Conservation (phyloP, 2,888 invertebrate species). For the Ctenicera cuprea region DNA sequence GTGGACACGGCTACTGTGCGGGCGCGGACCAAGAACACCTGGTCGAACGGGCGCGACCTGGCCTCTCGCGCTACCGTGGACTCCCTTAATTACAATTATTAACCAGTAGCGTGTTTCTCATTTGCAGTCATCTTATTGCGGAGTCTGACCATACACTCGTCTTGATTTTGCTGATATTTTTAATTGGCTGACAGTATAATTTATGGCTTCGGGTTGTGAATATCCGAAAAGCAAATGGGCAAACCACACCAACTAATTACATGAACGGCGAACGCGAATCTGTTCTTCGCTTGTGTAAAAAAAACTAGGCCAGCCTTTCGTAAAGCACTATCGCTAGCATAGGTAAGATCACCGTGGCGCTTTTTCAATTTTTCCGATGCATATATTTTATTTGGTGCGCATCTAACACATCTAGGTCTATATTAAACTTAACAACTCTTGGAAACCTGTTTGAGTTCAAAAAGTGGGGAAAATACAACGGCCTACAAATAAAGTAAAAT, state of each 20-base stretch:
- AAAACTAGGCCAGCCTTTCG: slow-evolving; percentile 5
- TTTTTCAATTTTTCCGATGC: neutral
- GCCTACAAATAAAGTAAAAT: slow-evolving; percentile 63
- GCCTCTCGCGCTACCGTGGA: slow-evolving; percentile 61
- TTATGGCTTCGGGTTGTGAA: slow-evolving; percentile 45
- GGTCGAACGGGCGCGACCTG: slow-evolving; percentile 61
- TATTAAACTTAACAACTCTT: slow-evolving; percentile 59
- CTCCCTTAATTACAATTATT: slow-evolving; percentile 71
- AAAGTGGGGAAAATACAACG: slow-evolving; percentile 62
- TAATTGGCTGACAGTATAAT: slow-evolving; percentile 57
- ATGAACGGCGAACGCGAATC: neutral
- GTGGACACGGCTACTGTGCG: slow-evolving; percentile 68
- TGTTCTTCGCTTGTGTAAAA: neutral
- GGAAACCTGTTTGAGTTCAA: slow-evolving; percentile 61
- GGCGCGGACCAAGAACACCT: slow-evolving; percentile 66
- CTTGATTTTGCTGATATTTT: slow-evolving; percentile 58
- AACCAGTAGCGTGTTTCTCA: slow-evolving; percentile 69
- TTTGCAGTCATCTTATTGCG: slow-evolving; percentile 62
- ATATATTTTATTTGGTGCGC: neutral
- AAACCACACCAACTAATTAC: slow-evolving; percentile 14
- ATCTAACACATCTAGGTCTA: slow-evolving; percentile 56
- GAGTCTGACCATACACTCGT: slow-evolving; percentile 52
- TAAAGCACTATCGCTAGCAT: no score
- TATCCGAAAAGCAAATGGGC: slow-evolving; percentile 32
- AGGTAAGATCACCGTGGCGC: no score